Percentiles rank a stretch among this genome's conserved stretches.
Conservation (phyloP, 2,113 vertebrate genomes). For the Melanerpes formicivorus region DNA sequence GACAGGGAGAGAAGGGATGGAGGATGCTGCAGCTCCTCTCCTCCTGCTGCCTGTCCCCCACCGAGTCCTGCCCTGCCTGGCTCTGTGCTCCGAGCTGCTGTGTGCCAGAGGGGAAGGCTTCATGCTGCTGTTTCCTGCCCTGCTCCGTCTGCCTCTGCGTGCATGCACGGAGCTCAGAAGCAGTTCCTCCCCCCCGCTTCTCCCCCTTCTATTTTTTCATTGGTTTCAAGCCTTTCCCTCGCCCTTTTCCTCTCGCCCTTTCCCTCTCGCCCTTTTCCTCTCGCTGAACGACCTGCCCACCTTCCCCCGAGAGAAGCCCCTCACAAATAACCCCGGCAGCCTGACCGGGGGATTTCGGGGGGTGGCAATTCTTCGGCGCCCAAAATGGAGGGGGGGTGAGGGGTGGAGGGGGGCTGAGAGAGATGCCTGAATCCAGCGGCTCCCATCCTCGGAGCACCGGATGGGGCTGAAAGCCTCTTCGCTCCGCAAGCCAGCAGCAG, state of each 20-base stretch:
- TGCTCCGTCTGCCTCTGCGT: neutral
- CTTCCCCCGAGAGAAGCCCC: neutral
- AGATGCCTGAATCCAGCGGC: constrained; percentile 37
- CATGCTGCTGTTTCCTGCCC: neutral
- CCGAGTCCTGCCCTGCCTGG: neutral
- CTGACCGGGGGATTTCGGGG: neutral
- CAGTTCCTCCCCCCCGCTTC: neutral
- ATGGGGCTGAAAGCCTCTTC: neutral
- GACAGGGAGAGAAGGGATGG: neutral
- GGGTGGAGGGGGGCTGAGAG: neutral
- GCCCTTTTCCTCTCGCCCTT: neutral
- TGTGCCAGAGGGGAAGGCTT: neutral
- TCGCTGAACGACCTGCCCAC: neutral
- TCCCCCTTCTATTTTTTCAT: neutral
- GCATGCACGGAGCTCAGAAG: neutral
- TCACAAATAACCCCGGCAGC: neutral
- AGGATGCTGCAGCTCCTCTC: neutral
- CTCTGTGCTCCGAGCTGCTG: neutral
- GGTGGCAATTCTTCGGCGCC: neutral
- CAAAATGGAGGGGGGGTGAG: constrained; percentile 15
- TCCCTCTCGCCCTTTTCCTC: neutral
- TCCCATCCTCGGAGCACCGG: neutral
- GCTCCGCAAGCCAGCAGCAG: constrained; percentile 51
- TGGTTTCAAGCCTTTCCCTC: neutral
- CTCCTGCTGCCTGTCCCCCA: neutral